phyloP scores from a whole-genome alignment of 1,140 invertebrate genomes.

The Trachymyrmex cornetzi region DNA sequence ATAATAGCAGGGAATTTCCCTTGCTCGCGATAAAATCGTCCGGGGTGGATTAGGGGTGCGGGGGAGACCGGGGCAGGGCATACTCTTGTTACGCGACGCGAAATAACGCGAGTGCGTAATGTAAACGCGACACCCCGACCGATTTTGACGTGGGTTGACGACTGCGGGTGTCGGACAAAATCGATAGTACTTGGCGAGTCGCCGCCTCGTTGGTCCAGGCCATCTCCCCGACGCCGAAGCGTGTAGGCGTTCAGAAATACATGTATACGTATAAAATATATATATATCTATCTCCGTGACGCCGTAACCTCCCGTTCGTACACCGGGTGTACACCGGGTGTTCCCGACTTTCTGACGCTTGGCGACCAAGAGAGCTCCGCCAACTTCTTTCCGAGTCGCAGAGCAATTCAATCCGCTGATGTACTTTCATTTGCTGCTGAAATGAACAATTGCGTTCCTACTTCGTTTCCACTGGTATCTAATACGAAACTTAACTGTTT shows the following conservation, averaged over 20 bases:
- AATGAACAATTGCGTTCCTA: neutral
- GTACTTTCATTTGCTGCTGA: neutral
- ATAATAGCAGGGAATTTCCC: neutral
- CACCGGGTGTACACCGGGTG: constrained; percentile 19
- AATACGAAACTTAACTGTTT: neutral
- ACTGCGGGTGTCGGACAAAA: constrained; percentile 49
- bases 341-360: neutral
- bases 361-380: neutral
- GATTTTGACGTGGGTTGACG: constrained; percentile 62
- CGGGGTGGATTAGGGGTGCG: neutral
- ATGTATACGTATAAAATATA: constrained; percentile 16
- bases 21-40: neutral
- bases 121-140: constrained; percentile 49
- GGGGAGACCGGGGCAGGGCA: neutral
- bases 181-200: constrained; percentile 69
- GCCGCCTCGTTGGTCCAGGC: constrained; percentile 63
- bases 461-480: neutral
- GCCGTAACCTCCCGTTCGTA: neutral
- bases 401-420: constrained; percentile 4
- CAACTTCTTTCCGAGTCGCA: neutral
- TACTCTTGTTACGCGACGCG: constrained; percentile 32
- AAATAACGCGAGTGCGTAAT: neutral
- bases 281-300: neutral
- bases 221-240: neutral
- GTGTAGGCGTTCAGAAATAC: constrained; percentile 64